Base-by-base conservation (phyloP, 64 coral and sea anemone species). In the Montipora efflorescens region DNA sequence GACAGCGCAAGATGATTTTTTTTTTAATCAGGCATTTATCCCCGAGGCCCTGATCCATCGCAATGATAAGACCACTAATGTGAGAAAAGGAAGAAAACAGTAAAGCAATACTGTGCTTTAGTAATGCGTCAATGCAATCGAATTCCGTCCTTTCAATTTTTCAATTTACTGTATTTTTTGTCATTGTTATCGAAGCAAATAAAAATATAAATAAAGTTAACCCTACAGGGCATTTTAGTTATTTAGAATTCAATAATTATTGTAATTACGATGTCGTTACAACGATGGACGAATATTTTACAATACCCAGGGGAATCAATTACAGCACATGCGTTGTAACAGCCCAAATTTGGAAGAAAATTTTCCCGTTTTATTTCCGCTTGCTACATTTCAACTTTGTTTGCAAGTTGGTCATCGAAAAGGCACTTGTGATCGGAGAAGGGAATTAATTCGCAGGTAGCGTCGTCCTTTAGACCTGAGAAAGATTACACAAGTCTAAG, bases 311-410 rank as follows among this genome's bases (percentile, higher is more conserved):
- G 82, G 82, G 82, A 72, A 68, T 68, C 11, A 12, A 59, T 50
- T 44, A 86, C 82, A 36, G 82, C 82, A 86, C 82, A 86, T 86
- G 82, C 82, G 82, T 86, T 86, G 82, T 52, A 71, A 49, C 19
- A 45, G 18, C 46, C 15, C 28, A 19, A 48, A 36, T 48, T 50
- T 49, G 45, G n/a, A 50, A 71, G 66, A 25, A 71, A 85, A 51
- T 49, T 86, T 86, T 23, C 15, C 82, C 48, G 64, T 47, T 15
- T 86, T 59, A 86, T 86, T 86, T 86, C 82, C 82, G 82, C 19
- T 72, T 5, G 3, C 28, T 12, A 16, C 50, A 25, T 78, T 19
- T 68, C 62, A 21, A 64, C 7, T 47, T 86, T 86, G 82, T 72
- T 86, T 86, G 71, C 82, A 86, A 71, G 16, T 72, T 86, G 70